Percentiles rank a stretch among this genome's conserved stretches.
Conservation (phyloP, 2,888 invertebrate genomes). For the Oegoconia quadripuncta region DNA sequence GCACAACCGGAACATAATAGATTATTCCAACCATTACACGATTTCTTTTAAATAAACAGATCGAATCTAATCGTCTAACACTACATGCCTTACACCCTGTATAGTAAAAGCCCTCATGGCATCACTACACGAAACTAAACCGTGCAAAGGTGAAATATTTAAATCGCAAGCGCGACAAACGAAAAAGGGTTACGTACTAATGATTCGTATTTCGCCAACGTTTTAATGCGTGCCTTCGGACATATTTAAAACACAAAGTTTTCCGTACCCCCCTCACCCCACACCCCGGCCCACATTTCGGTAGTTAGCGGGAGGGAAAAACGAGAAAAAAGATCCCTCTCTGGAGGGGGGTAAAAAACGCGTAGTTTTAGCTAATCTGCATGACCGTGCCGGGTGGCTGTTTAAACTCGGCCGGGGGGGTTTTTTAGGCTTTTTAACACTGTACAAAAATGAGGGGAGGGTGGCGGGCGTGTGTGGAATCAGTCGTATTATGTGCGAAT, state of each 20-base stretch:
- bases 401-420: conserved; percentile 38
- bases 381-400: conserved; percentile 50
- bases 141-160: conserved; percentile 14
- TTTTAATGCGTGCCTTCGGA: conserved; percentile 75
- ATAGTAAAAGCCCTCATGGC: too few relatives aligned
- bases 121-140: too few relatives aligned
- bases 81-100: too few relatives aligned
- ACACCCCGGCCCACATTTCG: conserved; percentile 60
- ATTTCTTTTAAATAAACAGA: too few relatives aligned
- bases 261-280: conserved; percentile 44
- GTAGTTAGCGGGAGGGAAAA: conserved; percentile 65
- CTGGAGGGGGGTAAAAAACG: conserved; percentile 81
- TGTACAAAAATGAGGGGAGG: conserved; percentile 70
- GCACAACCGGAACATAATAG: too few relatives aligned
- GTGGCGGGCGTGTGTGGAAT: conserved; percentile 65
- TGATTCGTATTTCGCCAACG: conserved; percentile 69
- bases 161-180: conserved; percentile 11
- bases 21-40: too few relatives aligned
- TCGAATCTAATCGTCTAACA: too few relatives aligned
- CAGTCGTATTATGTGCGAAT: conserved; percentile 74
- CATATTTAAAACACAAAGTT: conserved; percentile 78
- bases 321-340: conserved; percentile 57
- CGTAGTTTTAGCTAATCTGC: conserved; percentile 84
- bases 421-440: conserved; percentile 77
- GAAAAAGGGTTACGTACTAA: conserved; percentile 41